These are phyloP conservation scores for Phrynocephalus guinanensis DNA, from an alignment of 2,797 vertebrate species.

Conservation along the genomic window DNA sequence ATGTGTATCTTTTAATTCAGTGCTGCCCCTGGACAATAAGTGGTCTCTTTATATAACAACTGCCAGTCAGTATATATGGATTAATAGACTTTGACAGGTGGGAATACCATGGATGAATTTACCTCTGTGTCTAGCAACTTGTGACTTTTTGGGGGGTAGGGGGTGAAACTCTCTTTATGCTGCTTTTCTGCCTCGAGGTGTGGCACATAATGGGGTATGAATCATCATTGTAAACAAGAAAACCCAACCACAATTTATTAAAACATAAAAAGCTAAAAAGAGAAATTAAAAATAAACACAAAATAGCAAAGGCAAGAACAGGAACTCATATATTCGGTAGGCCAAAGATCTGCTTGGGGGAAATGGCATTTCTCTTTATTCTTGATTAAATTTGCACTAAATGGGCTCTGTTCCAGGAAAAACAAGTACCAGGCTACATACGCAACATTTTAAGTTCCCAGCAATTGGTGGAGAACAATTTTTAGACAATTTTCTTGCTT, in stretches of 20 bases:
- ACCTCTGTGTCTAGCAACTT: not conserved
- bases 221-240: not conserved
- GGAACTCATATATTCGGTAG: not conserved
- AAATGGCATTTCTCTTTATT: not conserved
- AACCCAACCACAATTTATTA: not conserved
- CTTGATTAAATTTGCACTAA: not conserved
- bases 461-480: not conserved
- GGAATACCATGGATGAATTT: not conserved
- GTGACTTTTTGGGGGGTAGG: not conserved
- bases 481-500: not conserved
- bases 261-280: not conserved
- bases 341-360: not conserved
- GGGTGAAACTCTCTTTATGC: not conserved
- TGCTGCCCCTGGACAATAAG: rapidly evolving
- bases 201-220: no score
- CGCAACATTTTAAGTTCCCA: not conserved
- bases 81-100: not conserved
- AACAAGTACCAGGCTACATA: not conserved
- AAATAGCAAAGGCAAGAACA: not conserved
- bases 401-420: not conserved
- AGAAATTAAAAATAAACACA: not conserved
- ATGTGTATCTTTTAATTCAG: not conserved
- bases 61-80: not conserved
- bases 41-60: not conserved
- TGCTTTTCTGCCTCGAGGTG: not conserved